Evolutionary conservation across 2,113 vertebrate species (phyloP), one percentile per base, ranked within the genome.

Genomic region (Halcyon malimbica): DNA sequence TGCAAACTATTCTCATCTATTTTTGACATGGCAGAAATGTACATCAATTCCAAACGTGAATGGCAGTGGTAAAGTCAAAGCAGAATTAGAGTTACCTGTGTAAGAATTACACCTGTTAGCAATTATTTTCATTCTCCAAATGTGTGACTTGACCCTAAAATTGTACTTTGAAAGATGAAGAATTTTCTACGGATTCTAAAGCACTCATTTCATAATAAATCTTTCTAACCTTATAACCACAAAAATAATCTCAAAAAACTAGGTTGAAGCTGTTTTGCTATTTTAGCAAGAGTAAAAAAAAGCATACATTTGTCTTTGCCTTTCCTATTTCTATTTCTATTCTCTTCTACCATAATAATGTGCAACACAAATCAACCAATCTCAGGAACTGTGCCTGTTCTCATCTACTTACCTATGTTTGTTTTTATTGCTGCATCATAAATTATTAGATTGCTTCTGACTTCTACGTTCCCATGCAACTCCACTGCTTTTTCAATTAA

Each of bases 41-140:
- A 59, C 68, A 93, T 90, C 87, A 91, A 91, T 77, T 94, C 53
- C 50, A 76, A 83, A 76, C 74, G 76, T 37, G 87, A 97, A 95
- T 59, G 70, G 82, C 82, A 86, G 56, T 13, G 28, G 91, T 87
- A 80, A 92, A 94, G 79, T 74, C 83, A 89, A 71, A 91, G 70
- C 25, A 91, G 73, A 91, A 90, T 59, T 73, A 50, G 91, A 42
- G 86, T 69, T 77, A 51, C 75, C n/a, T 76, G 33, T 67, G 42
- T 28, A 83, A 77, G 93, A 93, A 93, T 80, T 94, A 77, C 41
- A 93, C 54, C 71, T 93, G n/a, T 56, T 64, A 70, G 56, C 2
- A 35, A 75, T 56, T 56, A 53, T 37, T 94, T 83, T 89, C 79
- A 75, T 33, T 39, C 35, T 77, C 33, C 71, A 80, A 91, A 77